Conservation (phyloP, 1,140 invertebrate species). For the Nasonia longicornis region DNA sequence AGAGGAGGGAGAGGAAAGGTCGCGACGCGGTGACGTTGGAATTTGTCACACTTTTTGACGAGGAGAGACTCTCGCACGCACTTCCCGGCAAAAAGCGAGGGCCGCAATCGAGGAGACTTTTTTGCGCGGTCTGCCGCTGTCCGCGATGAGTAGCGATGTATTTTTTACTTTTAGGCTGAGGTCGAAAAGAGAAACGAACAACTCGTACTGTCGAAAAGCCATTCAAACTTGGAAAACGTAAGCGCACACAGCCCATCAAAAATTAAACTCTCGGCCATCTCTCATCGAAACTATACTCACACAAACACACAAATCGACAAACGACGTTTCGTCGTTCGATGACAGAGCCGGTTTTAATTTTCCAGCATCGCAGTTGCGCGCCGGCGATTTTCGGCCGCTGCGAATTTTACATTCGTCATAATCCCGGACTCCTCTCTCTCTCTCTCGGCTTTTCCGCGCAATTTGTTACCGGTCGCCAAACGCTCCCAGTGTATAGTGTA, state of each 20-base stretch:
- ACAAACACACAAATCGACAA: neutral
- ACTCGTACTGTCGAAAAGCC: too few species aligned
- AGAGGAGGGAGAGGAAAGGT: neutral
- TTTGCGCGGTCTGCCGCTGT: neutral
- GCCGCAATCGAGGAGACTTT: neutral
- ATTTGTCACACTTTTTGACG: conserved; percentile 9
- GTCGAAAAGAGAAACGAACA: too few species aligned
- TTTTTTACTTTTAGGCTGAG: too few species aligned
- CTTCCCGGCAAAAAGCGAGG: neutral
- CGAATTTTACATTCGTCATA: conserved; percentile 2
- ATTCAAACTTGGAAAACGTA: too few species aligned
- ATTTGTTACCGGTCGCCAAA: neutral
- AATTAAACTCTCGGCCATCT: too few species aligned
- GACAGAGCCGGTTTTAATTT: conserved; percentile 6
- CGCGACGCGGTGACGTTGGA: neutral
- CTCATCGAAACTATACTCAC: too few species aligned
- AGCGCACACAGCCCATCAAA: too few species aligned
- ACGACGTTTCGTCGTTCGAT: neutral
- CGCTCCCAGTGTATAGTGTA: too few species aligned
- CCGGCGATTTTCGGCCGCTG: neutral
- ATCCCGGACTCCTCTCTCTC: neutral
- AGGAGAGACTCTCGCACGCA: neutral
- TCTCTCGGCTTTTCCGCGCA: neutral
- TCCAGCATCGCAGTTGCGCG: neutral
- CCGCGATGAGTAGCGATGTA: too few species aligned